A percentile compares a stretch with the other conserved stretches of the same genome.
phyloP scores from a whole-genome alignment of 1,140 invertebrate genomes.

The Pseudomyrmex cubaensis region DNA sequence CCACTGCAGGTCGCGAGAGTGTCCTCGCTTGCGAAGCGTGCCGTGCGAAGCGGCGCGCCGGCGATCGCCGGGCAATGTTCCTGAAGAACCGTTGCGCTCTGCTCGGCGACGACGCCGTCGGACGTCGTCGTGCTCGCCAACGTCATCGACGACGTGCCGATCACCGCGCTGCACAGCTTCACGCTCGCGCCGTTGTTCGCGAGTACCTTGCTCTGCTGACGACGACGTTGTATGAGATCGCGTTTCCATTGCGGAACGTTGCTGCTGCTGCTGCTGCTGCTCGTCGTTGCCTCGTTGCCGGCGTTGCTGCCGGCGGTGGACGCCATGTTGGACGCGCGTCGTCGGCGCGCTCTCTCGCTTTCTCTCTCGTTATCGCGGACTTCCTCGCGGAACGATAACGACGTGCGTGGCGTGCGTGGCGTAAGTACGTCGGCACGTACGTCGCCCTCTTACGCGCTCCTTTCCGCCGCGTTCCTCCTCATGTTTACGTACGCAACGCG shows the following conservation, averaged over 20 bases:
- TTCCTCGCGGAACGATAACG: slow-evolving; percentile 23
- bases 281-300: slow-evolving; percentile 60
- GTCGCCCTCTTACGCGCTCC: not conserved
- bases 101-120: slow-evolving; percentile 58
- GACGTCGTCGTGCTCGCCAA: slow-evolving; percentile 27
- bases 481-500: not conserved
- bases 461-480: not conserved
- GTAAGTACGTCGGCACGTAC: not conserved
- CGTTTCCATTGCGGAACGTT: slow-evolving; percentile 89
- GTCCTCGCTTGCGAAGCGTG: slow-evolving; percentile 26
- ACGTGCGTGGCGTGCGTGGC: slow-evolving; percentile 17
- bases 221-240: slow-evolving; percentile 89
- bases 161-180: slow-evolving; percentile 68
- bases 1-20: slow-evolving; percentile 25
- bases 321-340: slow-evolving; percentile 76
- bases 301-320: slow-evolving; percentile 69
- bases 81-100: slow-evolving; percentile 21
- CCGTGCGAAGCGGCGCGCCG: slow-evolving; percentile 17
- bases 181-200: slow-evolving; percentile 78
- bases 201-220: slow-evolving; percentile 80
- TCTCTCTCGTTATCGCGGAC: slow-evolving; percentile 28
- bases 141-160: slow-evolving; percentile 51
- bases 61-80: slow-evolving; percentile 34
- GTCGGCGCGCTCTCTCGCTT: slow-evolving; percentile 7
- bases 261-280: slow-evolving; percentile 53